Conservation (phyloP, 1,140 invertebrate genomes). For the Caerostris extrusa region DNA sequence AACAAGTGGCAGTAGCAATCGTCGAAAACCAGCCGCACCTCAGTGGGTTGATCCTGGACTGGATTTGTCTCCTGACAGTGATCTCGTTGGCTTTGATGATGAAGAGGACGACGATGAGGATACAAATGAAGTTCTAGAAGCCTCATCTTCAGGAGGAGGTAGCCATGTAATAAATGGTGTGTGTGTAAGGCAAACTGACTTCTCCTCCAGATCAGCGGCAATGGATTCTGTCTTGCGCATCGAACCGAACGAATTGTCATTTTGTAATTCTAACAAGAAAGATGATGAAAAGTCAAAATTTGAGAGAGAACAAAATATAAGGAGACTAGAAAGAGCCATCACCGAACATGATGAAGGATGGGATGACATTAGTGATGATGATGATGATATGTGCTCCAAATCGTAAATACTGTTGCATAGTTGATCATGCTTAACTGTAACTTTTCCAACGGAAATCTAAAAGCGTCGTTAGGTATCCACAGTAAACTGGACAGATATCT, state of each 20-base stretch:
- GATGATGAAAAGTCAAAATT: conserved; percentile 68
- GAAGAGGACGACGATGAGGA: conserved; percentile 80
- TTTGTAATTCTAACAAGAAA: conserved; percentile 66
- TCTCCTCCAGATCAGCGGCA: conserved; percentile 69
- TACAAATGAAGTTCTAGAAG: conserved; percentile 85
- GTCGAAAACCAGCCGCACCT: conserved; percentile 95
- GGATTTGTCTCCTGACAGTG: conserved; percentile 84
- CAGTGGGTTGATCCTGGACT: conserved; percentile 98
- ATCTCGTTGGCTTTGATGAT: conserved; percentile 77
- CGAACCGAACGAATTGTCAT: conserved; percentile 75
- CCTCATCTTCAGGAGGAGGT: neutral
- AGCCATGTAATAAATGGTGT: conserved; percentile 92
- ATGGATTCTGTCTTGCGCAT: conserved; percentile 77
- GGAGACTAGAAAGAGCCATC: conserved; percentile 78
- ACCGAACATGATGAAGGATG: conserved; percentile 78
- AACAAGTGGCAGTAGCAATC: conserved; percentile 80
- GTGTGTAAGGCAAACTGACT: conserved; percentile 89
- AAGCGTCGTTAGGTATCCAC: neutral
- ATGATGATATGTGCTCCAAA: conserved; percentile 57
- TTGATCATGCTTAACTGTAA: neutral
- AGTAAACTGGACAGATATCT: neutral
- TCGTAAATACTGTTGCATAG: neutral
- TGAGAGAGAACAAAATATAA: conserved; percentile 76
- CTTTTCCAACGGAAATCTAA: neutral
- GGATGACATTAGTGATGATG: conserved; percentile 77